Base-by-base conservation (phyloP, 2,888 invertebrate species). In the Nymphalis c-album region DNA sequence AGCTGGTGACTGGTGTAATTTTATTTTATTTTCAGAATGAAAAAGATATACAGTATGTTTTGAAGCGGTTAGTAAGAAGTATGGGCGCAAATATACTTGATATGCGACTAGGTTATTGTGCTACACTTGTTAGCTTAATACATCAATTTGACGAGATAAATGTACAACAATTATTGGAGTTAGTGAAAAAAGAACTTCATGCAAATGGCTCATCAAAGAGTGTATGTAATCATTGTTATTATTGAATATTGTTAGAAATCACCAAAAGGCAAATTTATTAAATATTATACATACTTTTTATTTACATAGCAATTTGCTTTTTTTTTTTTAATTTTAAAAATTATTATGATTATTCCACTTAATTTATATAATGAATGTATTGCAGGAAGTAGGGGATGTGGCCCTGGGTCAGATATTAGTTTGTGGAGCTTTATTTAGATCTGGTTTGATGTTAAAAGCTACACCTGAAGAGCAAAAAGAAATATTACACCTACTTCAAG, bases 351-450 rank as follows among this genome's bases (percentile, higher is more conserved):
- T n/a, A n/a, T n/a, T n/a, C n/a, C n/a, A n/a, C n/a, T n/a, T n/a
- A n/a, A n/a, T n/a, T n/a, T n/a, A n/a, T 45, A 45, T 40, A 46
- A 40, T 13, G 3, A 13, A 40, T 45, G 46, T 61, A 35, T 80
- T 82, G 75, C 75, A 96, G 96, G 96, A 96, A 92, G 94, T 94
- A 77, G 95, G 95, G 48, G 96, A 96, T 88, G 93, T 95, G 60
- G 93, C 94, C 46, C 93, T 94, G 26, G 96, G 96, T 0, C 94
- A 95, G 78, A 94, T 96, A 71, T 87, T 96, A 75, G 92, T 94
- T 1, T 95, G 95, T 79, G 95, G 95, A 26, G 95, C 96, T 4
- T 79, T 96, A 46, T 93, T 96, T 69, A 93, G 95, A 61, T 95
- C 96, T 0, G 94, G 93, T 22, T 85, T 94, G 61, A 92, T 95